Percentiles rank a stretch among this genome's conserved stretches.
Evolutionary conservation across 2,888 invertebrate species (phyloP).

Genomic region (Macropis europaea): DNA sequence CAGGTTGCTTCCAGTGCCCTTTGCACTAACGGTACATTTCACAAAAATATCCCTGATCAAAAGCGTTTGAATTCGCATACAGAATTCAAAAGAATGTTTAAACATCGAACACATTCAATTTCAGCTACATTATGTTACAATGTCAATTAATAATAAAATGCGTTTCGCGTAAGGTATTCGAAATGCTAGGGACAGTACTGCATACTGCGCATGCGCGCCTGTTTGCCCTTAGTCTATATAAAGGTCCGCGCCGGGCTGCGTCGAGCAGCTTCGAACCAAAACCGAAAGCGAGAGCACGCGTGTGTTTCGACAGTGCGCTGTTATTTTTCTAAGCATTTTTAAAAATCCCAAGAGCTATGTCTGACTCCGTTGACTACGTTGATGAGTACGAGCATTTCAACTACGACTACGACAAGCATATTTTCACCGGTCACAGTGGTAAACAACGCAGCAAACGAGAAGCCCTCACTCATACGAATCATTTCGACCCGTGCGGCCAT

Average conservation of each 20-base stretch:
- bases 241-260: slow-evolving; percentile 29
- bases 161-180: slow-evolving; percentile 6
- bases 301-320: background rate
- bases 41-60: background rate
- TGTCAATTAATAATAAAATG: background rate
- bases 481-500: slow-evolving; percentile 95
- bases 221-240: slow-evolving; percentile 60
- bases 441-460: slow-evolving; percentile 95
- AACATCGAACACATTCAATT: background rate
- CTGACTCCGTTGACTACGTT: slow-evolving; percentile 90
- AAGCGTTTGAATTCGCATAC: background rate
- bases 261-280: slow-evolving; percentile 29
- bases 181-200: slow-evolving; percentile 25
- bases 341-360: slow-evolving; percentile 82
- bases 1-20: background rate
- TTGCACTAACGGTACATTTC: background rate
- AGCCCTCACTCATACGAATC: slow-evolving; percentile 93
- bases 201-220: slow-evolving; percentile 55
- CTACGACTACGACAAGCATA: slow-evolving; percentile 94
- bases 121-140: background rate
- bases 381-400: slow-evolving; percentile 98
- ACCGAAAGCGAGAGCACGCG: background rate
- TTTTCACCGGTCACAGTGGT: slow-evolving; percentile 92
- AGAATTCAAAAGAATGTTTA: background rate
- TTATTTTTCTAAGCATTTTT: slow-evolving; percentile 5